phyloP scores from a whole-genome alignment of 2,113 vertebrate species.

The Python bivittatus region DNA sequence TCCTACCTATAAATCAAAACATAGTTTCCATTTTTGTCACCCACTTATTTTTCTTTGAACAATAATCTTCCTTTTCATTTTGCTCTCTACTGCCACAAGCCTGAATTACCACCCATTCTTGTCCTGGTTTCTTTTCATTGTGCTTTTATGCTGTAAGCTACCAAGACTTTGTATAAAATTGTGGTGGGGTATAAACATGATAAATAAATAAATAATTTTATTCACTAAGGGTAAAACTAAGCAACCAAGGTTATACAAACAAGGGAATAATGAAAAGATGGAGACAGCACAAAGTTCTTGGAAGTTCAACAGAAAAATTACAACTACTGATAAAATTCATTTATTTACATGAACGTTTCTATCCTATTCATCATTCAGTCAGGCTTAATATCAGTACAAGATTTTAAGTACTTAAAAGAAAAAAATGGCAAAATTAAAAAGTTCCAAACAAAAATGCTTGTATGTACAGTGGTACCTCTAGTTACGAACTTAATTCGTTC shows the following conservation, averaged over 20 bases:
- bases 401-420: background rate
- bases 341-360: background rate
- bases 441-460: background rate
- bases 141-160: background rate
- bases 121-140: background rate
- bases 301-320: background rate
- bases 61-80: background rate
- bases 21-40: background rate
- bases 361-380: background rate
- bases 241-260: background rate
- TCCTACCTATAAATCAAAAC: background rate
- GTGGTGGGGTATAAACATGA: background rate
- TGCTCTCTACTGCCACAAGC: background rate
- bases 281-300: background rate
- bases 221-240: background rate
- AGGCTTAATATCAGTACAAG: background rate
- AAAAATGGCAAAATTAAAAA: background rate
- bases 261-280: background rate
- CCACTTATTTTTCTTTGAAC: background rate
- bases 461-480: too few species aligned
- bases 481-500: too few species aligned
- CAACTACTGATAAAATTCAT: background rate
- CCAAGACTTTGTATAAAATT: background rate
- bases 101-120: background rate
- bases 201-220: background rate